Conservation (phyloP, 2,797 vertebrate genomes). For the Periophthalmus magnuspinnatus region DNA sequence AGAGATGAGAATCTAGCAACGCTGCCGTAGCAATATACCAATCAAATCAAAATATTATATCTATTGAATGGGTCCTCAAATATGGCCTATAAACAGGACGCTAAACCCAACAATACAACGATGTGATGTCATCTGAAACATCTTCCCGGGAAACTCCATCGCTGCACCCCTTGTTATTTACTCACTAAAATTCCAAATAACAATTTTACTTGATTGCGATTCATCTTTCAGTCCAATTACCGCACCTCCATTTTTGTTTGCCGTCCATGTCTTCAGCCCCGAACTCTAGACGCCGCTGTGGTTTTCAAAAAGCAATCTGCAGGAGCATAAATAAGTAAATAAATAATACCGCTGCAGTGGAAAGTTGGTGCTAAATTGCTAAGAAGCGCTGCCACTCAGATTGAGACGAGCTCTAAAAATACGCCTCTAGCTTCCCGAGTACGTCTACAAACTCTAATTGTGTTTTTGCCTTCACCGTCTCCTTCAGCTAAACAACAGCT, state of each 20-base stretch:
- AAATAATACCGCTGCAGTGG: conserved; percentile 12
- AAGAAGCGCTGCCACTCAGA: conserved; percentile 25
- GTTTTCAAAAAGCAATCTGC: conserved; percentile 45
- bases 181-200: too few species aligned
- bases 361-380: conserved; percentile 28
- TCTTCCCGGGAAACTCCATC: too few species aligned
- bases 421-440: conserved; percentile 8
- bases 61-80: too few species aligned
- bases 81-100: too few species aligned
- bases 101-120: too few species aligned
- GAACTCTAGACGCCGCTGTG: conserved; percentile 41
- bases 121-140: too few species aligned
- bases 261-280: not conserved
- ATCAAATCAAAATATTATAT: too few species aligned
- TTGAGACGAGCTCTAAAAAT: conserved; percentile 26
- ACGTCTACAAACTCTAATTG: conserved; percentile 12
- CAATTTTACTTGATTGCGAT: not conserved
- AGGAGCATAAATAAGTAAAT: conserved; percentile 46
- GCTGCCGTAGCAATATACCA: too few species aligned
- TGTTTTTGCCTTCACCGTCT: conserved; percentile 7
- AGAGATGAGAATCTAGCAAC: too few species aligned
- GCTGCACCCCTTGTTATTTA: not conserved
- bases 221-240: not conserved
- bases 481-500: not conserved
- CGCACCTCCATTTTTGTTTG: not conserved